Evolutionary conservation across 2,888 invertebrate genomes (phyloP), one percentile per base, ranked within the genome.

Genomic region (Graphium colonna): DNA sequence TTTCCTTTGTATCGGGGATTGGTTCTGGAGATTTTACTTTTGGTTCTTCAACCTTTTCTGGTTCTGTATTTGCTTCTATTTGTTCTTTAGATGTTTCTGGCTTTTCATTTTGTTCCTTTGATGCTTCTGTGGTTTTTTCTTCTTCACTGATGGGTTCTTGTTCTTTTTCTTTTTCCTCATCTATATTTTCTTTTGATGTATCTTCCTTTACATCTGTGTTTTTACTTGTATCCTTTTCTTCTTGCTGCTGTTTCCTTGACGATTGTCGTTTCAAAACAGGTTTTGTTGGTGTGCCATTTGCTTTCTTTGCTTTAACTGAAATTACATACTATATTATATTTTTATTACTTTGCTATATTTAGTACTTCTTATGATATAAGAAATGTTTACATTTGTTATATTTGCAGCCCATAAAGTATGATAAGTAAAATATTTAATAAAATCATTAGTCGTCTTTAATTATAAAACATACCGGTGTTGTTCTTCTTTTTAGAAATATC

Each of bases 191-290:
- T 15, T 62, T 58, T 12, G 44, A 21, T 9, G 48, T 21, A 15
- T 45, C 50, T 13, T 18, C 31, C 8, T 8, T 10, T 39, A 47
- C 50, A 17, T 52, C 44, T 18, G 49, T 40, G 0, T 57, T 50
- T 44, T 59, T 56, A 16, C 52, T 58, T 17, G 59, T 52, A 10
- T 69, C 71, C 55, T 76, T 75, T 1, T 79, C 78, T 40, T 80
- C 77, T 39, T 71, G 64, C 36, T 71, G 69, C 59, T 65, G 68
- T 57, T 77, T 83, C 62, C 79, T 76, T n/a, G 78, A 73, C 0
- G 77, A 76, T 44, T 83, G 84, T 2, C 87, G 69, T 59, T 86
- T 87, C 0, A 71, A 39, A 1, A 75, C 64, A 1, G 73, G 62
- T 81, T 70, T 17, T 62, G 40, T 17, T 73, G 36, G 70, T 0